Evolutionary conservation across 64 coral and sea anemone genomes (phyloP).

Genomic region (Stichodactyla mertensii): DNA sequence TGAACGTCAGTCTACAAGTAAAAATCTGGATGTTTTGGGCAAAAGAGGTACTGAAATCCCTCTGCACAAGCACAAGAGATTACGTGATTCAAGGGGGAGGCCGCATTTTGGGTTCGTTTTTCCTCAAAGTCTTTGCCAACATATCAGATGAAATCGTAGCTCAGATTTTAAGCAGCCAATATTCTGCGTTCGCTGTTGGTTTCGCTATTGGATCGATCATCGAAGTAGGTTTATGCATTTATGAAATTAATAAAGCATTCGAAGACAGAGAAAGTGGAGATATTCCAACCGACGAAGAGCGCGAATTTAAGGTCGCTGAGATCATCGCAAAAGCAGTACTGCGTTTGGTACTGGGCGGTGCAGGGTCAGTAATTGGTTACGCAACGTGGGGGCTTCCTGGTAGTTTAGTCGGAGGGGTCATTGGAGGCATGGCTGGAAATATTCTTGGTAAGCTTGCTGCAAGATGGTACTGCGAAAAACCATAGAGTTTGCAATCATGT

Average conservation of each 20-base stretch:
- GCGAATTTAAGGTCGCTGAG: neutral
- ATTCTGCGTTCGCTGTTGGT: neutral
- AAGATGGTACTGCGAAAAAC: neutral
- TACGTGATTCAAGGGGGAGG: neutral
- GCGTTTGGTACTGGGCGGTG: neutral
- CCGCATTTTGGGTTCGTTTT: neutral
- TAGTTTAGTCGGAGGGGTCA: neutral
- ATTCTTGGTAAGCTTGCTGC: neutral
- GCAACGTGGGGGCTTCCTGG: neutral
- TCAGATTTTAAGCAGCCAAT: neutral
- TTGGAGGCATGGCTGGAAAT: neutral
- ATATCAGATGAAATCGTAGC: neutral
- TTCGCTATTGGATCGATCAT: neutral
- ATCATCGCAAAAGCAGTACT: neutral
- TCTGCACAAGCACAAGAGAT: neutral
- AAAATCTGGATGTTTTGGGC: neutral
- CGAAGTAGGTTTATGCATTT: neutral
- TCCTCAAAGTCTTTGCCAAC: neutral
- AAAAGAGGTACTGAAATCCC: neutral
- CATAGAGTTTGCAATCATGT: too few species aligned
- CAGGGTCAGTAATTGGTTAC: neutral
- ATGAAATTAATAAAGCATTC: neutral
- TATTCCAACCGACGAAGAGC: neutral
- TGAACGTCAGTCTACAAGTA: constrained; percentile 50
- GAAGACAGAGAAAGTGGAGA: neutral